Evolutionary conservation across 1,140 invertebrate genomes (phyloP), one percentile per base, ranked within the genome.

Genomic region (Drosophila bipectinata): DNA sequence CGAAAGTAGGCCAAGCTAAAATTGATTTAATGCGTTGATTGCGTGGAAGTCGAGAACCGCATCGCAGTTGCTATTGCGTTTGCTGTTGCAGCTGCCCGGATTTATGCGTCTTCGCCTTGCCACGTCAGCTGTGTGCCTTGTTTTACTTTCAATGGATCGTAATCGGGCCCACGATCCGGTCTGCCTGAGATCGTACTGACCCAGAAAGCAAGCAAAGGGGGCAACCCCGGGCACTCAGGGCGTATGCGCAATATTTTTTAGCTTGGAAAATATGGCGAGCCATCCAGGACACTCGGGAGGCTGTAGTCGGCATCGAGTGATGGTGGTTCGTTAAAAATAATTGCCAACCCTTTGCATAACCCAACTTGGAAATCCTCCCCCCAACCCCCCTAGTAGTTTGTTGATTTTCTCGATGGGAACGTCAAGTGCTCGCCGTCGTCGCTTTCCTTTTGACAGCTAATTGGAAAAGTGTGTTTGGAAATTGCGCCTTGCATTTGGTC

Each of bases 1-100:
- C 44, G 57, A 79, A 90, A 79, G 85, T 90, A 90, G 85, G 85
- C 85, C 87, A 90, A 90, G 81, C 87, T 89, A 90, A 90, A 90
- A 90, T 82, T 90, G 85, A 90, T 90, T 90, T 90, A 90, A 87
- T 87, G 81, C 72, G 52, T 69, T 79, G 81, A 87, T 85, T 85
- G 81, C 56, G 45, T 63, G 72, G 72, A 84, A 53, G 77, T 55
- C 63, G 52, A 37, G 34, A 37, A 37, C 10, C 34, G 34, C 34
- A 30, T 54, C 12, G 41, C 52, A 21, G 60, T 47, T 54, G 54
- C 61, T 45, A 14, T 37, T 24, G 75, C 76, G 55, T 28, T 54
- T 62, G 68, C 76, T 64, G 66, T 61, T 68, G 77, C 78, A 60
- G 30, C 39, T 47, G 53, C 59, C 60, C 73, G 41, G 71, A 72